Base-by-base conservation (phyloP, 1,140 invertebrate species). In the Drosophila simulans region DNA sequence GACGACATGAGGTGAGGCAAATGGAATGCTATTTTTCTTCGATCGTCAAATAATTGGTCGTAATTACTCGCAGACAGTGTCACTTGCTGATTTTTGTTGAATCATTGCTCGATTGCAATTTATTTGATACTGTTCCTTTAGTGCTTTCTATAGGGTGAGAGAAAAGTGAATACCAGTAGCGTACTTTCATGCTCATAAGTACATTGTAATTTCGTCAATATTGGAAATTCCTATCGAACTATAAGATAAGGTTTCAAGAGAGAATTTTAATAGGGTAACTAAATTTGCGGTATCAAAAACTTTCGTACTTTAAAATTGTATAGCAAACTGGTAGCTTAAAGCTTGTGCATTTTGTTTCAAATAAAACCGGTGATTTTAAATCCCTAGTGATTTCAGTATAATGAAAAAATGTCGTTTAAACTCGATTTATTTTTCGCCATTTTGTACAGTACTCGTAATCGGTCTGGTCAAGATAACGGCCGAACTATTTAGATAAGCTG, bases 401-500 rank as follows among this genome's bases (percentile, higher is more conserved):
- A 45, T 31, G 7, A 3, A 31, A 31, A 31, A 31, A 3, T 31
- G 8, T 31, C 31, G 8, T 31, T 3, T 1, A 31, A 31, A 31
- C 31, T 31, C 31, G 8, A 10, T 31, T 31, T 31, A 1, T n/a
- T 53, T 42, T 58, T 59, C 35, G 60, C 60, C 64, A 65, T 62
- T 62, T 65, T 62, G 34, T 48, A 35, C 31, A 27, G 17, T 15
- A 37, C 10, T 48, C 63, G 52, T 57, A 69, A 69, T 69, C 66
- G 40, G 42, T 35, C 62, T 70, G 66, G 63, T 70, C 66, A 68
- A 56, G 63, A 70, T 68, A 68, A 68, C 31, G 35, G 27, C 51
- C 65, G 46, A 83, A 77, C 80, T 83, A 72, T 80, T 68, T 56
- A 71, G 80, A 69, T 72, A 80, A 84, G 78, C 57, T 58, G 42